A percentile compares a stretch with the other conserved stretches of the same genome.
Conservation (phyloP, 2,888 invertebrate species). For the Ceraclea dissimilis region DNA sequence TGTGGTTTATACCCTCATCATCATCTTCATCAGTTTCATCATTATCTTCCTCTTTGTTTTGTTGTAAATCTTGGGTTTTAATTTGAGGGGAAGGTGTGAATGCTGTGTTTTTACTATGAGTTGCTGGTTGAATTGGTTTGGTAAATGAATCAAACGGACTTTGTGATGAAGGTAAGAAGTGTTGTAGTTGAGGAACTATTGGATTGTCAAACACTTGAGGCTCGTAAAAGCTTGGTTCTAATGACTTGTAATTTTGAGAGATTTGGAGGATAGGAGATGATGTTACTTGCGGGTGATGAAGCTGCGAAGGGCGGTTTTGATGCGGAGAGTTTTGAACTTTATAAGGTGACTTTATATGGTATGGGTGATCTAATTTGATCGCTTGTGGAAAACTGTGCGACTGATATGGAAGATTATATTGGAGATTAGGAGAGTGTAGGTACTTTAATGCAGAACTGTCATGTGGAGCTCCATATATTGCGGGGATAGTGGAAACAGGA, state of each 20-base stretch:
- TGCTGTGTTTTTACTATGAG: not conserved
- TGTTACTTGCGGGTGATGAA: not conserved
- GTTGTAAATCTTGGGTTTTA: not conserved
- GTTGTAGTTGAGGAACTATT: conserved; percentile 44
- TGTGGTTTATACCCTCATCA: conserved; percentile 33
- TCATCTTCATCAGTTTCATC: conserved; percentile 30
- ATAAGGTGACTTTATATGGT: conserved; percentile 1
- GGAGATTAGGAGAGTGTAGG: conserved; percentile 10
- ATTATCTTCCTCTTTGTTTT: conserved; percentile 8
- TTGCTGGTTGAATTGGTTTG: conserved; percentile 6
- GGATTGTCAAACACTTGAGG: conserved; percentile 44
- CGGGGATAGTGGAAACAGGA: conserved; percentile 11
- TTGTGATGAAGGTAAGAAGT: conserved; percentile 40
- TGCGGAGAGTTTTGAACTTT: conserved; percentile 3
- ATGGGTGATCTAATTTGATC: conserved; percentile 4
- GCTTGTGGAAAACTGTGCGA: conserved; percentile 6
- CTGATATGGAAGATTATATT: conserved; percentile 2
- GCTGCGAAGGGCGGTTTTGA: conserved; percentile 3
- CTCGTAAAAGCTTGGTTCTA: conserved; percentile 41
- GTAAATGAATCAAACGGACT: conserved; percentile 20
- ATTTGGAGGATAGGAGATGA: conserved; percentile 15
- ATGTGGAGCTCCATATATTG: conserved; percentile 13
- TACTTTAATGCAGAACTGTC: conserved; percentile 12
- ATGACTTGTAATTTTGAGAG: conserved; percentile 26
- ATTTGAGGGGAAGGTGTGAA: not conserved